These are phyloP conservation scores for Muscicapa striata DNA, from an alignment of 2,797 vertebrate genomes.

Conservation along the genomic window DNA sequence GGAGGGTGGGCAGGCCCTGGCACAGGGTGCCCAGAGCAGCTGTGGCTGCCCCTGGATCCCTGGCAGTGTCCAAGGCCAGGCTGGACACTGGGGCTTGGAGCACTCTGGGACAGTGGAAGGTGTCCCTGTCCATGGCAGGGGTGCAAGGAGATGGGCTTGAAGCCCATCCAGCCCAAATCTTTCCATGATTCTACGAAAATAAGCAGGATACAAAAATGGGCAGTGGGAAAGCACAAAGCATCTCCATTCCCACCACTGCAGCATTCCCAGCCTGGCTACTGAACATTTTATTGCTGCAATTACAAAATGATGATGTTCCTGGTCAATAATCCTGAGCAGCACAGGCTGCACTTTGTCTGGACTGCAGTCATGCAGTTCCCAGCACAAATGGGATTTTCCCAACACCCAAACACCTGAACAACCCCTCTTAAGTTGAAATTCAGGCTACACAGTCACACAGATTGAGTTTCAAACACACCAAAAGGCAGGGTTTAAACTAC, in stretches of 20 bases:
- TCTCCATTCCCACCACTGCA: not conserved
- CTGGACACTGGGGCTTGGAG: not conserved
- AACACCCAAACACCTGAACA: not conserved
- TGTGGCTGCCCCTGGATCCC: not conserved
- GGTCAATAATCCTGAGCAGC: not conserved
- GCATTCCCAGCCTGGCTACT: not conserved
- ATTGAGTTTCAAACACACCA: not conserved
- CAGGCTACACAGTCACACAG: not conserved
- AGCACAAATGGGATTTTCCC: rapidly evolving
- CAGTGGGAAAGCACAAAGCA: not conserved
- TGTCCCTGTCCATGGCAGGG: not conserved
- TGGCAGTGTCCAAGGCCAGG: not conserved
- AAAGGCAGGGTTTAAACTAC: not conserved
- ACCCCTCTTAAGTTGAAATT: rapidly evolving
- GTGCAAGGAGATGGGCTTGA: rapidly evolving
- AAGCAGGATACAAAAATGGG: not conserved
- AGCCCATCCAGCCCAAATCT: not conserved
- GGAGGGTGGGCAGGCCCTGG: too few relatives aligned
- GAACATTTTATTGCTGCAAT: not conserved
- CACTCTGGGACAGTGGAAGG: not conserved
- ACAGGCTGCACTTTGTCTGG: not conserved
- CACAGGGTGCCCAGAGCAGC: too few relatives aligned
- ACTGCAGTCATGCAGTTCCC: not conserved
- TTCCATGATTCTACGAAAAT: not conserved
- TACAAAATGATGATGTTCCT: not conserved